These are phyloP conservation scores for Micromussa lordhowensis DNA, from an alignment of 92 coral and sea anemone genomes.

Conservation along the genomic window DNA sequence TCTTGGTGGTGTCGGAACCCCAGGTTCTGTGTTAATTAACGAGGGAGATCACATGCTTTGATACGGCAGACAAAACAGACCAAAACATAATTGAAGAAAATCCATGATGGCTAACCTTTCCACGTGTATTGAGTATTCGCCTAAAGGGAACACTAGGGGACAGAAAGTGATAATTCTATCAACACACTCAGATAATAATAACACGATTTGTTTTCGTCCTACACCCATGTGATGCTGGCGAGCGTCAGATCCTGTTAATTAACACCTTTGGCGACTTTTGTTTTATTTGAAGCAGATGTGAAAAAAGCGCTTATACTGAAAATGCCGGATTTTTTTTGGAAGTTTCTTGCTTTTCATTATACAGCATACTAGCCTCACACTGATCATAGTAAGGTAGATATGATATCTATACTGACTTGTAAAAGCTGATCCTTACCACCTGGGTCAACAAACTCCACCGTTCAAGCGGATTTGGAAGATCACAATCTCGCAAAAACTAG, in stretches of 20 bases:
- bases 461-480: too few relatives aligned
- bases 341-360: background rate
- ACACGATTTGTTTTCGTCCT: background rate
- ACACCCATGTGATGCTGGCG: background rate
- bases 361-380: background rate
- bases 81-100: background rate
- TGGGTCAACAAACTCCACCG: too few relatives aligned
- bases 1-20: background rate
- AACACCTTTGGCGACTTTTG: background rate
- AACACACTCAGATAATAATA: background rate
- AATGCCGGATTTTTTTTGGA: background rate
- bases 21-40: background rate
- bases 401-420: background rate
- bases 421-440: too few relatives aligned
- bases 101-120: background rate
- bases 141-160: background rate
- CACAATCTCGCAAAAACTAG: too few relatives aligned
- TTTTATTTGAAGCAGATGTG: background rate
- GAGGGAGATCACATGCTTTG: background rate
- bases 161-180: background rate
- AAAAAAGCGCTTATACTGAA: background rate
- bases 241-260: background rate
- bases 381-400: background rate
- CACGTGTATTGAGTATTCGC: background rate
- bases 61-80: background rate